Conservation (phyloP, 2,888 invertebrate genomes). For the Osmoderma eremita region DNA sequence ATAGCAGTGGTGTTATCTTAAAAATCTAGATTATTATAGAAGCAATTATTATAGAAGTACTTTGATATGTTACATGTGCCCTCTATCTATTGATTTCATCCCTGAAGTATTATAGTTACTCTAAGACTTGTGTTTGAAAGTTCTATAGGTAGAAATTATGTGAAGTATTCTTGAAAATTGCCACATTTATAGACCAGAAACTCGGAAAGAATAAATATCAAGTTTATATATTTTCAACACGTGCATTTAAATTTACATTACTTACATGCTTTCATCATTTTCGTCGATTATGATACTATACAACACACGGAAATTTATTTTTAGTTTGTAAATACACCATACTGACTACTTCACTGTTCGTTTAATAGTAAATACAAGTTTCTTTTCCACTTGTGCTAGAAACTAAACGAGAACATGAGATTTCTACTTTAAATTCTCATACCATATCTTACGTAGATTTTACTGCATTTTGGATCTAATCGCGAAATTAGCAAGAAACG, state of each 20-base stretch:
- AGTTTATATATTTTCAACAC: too few species aligned
- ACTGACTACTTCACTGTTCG: neutral
- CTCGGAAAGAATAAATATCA: too few species aligned
- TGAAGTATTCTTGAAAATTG: too few species aligned
- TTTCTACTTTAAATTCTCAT: neutral
- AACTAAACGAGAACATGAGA: neutral
- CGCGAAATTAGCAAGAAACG: neutral
- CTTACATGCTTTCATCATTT: neutral
- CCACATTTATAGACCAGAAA: too few species aligned
- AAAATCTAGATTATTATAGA: too few species aligned
- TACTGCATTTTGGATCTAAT: neutral
- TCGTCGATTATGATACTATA: neutral
- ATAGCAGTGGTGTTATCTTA: too few species aligned
- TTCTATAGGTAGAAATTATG: too few species aligned
- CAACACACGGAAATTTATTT: neutral
- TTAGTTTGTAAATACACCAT: neutral
- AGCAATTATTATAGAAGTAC: too few species aligned
- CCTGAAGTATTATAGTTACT: too few species aligned
- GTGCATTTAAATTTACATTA: neutral
- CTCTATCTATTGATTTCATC: too few species aligned
- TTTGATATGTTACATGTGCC: too few species aligned
- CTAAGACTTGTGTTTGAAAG: too few species aligned
- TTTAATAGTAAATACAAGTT: neutral
- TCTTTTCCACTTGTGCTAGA: conserved; percentile 16
- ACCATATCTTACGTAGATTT: neutral